Evolutionary conservation across 1,140 invertebrate genomes (phyloP), one percentile per base, ranked within the genome.

Genomic region (Eciton burchellii): DNA sequence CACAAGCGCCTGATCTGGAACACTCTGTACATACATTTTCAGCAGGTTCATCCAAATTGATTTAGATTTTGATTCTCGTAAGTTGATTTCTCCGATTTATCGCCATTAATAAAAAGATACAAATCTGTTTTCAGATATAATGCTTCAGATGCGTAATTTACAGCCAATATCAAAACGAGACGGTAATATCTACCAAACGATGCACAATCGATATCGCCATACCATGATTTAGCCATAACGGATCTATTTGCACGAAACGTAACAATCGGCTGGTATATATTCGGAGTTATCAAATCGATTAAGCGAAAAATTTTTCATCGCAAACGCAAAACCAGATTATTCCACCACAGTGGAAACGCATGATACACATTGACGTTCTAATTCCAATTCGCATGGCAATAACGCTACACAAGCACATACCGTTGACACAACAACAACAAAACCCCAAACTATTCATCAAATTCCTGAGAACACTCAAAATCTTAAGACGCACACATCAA

Each of bases 181-280:
- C 2, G 16, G 16, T 16, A n/a, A 60, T 73, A 60, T 5, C 11
- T 45, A n/a, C n/a, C 26, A 73, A 73, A 73, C 45, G 21, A 73
- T 11, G 26, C 14, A 59, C 35, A 11, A 45, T 43, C 4, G 54
- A 19, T 26, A 43, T n/a, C 14, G 16, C n/a, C n/a, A n/a, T n/a
- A n/a, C n/a, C n/a, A 29, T 73, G 56, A 43, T 73, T 73, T 60
- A 45, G 45, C 60, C 35, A 72, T 59, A 73, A 73, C 26, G 43
- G 70, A 60, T 73, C 60, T 73, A 60, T 73, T 73, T 73, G 56
- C 71, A 73, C 35, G 56, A 73, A 60, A 73, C 6, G 6, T 73
- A 73, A 73, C 71, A 73, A 73, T 60, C 35, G 45, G 41, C 19
- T 73, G n/a, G n/a, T n/a, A 60, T 73, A 35, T 73, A 73, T 29